Conservation (phyloP, 2,797 vertebrate species). For the Notamacropus eugenii region DNA sequence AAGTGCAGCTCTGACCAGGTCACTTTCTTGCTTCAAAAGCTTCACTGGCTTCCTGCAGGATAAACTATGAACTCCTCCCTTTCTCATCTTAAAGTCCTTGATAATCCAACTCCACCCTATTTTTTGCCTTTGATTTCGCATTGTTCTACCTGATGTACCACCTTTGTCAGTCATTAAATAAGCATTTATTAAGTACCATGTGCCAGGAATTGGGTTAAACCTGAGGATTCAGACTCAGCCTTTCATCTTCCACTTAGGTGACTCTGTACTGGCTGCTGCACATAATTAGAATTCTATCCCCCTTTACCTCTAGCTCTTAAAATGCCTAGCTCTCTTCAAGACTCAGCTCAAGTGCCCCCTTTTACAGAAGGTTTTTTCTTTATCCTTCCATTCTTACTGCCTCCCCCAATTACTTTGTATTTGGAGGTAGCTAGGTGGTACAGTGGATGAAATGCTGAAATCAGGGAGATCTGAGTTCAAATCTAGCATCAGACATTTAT, state of each 20-base stretch:
- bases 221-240: too few relatives aligned
- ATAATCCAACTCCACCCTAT: background rate
- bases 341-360: background rate
- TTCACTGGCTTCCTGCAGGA: too few relatives aligned
- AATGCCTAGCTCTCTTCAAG: background rate
- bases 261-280: background rate
- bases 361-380: background rate
- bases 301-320: background rate
- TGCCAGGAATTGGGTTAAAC: too few relatives aligned
- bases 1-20: too few relatives aligned
- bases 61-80: too few relatives aligned
- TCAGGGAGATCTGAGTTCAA: background rate
- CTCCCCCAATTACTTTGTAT: background rate
- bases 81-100: background rate
- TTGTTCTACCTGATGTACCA: background rate
- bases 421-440: background rate
- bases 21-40: too few relatives aligned
- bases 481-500: background rate
- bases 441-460: background rate
- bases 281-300: background rate
- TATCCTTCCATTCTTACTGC: background rate
- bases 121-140: background rate
- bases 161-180: background rate
- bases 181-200: background rate
- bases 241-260: too few relatives aligned